A percentile compares a stretch with the other conserved stretches of the same genome.
Conservation (phyloP, 1,140 invertebrate species). For the Lasaia peninsularis region DNA sequence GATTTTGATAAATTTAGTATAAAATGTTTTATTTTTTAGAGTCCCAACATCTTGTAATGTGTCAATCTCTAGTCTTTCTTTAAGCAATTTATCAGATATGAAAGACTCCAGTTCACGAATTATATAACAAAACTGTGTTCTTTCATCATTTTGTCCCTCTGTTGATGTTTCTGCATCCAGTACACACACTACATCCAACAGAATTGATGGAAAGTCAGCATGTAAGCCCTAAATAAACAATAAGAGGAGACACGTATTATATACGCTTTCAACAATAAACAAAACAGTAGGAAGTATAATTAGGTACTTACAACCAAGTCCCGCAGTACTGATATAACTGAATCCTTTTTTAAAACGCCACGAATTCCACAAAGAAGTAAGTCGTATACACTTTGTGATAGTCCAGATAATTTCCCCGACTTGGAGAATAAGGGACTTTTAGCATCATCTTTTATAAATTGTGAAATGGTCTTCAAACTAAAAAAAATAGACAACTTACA, state of each 20-base stretch:
- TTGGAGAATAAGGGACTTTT: conserved; percentile 77
- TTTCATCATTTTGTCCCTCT: conserved; percentile 81
- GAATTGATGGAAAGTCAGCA: conserved; percentile 85
- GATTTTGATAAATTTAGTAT: conserved; percentile 97
- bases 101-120: conserved; percentile 89
- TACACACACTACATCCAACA: conserved; percentile 88
- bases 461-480: conserved; percentile 76
- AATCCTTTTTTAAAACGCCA: conserved; percentile 84
- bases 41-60: conserved; percentile 94
- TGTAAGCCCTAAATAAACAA: conserved; percentile 79
- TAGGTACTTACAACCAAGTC: conserved; percentile 82
- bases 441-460: conserved; percentile 76
- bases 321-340: conserved; percentile 80
- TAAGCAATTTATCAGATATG: conserved; percentile 90
- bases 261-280: background rate
- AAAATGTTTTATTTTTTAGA: conserved; percentile 94
- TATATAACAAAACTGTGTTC: conserved; percentile 86
- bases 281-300: background rate
- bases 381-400: conserved; percentile 78
- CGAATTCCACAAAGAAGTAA: conserved; percentile 84
- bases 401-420: conserved; percentile 68
- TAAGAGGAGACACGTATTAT: conserved; percentile 1
- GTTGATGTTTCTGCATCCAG: conserved; percentile 86
- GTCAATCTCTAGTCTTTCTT: conserved; percentile 95
- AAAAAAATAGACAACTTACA: conserved; percentile 40